phyloP scores from a whole-genome alignment of 2,797 vertebrate genomes.

The Neomorphus geoffroyi region DNA sequence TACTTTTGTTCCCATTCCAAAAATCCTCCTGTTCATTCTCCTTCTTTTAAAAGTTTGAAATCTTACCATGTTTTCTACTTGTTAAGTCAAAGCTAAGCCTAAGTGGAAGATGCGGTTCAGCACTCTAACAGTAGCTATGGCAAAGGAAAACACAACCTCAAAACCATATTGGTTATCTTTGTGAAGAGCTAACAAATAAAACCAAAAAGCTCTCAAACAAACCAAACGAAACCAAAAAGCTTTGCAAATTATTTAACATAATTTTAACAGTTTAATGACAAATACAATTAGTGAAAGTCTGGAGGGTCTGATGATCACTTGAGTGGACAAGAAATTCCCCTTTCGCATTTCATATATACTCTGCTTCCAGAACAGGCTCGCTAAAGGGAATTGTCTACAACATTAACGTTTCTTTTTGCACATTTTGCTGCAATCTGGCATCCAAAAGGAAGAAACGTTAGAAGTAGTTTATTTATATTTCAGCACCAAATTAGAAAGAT shows the following conservation, averaged over 20 bases:
- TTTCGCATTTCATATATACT: conserved; percentile 43
- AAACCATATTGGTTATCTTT: not conserved
- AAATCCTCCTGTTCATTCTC: not conserved
- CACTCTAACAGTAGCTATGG: not conserved
- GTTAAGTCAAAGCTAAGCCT: not conserved
- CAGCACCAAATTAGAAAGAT: conserved; percentile 79
- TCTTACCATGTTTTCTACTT: not conserved
- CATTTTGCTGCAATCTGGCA: conserved; percentile 73
- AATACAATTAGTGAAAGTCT: conserved; percentile 13
- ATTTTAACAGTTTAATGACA: conserved; percentile 45
- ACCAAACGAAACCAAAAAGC: no score
- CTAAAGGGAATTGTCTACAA: conserved; percentile 50
- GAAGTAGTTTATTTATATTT: conserved; percentile 82
- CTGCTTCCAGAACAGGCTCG: conserved; percentile 11
- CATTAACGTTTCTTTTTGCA: conserved; percentile 67
- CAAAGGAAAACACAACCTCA: not conserved
- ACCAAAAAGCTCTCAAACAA: no score
- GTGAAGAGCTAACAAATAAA: not conserved
- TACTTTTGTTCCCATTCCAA: not conserved
- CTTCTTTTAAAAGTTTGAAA: not conserved
- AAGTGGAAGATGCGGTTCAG: not conserved
- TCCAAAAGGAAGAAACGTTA: conserved; percentile 75
- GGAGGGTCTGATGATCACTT: conserved; percentile 40
- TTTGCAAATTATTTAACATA: not conserved
- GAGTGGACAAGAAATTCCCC: conserved; percentile 6